These are phyloP conservation scores for Brotula barbata DNA, from an alignment of 2,797 vertebrate genomes.

Conservation along the genomic window DNA sequence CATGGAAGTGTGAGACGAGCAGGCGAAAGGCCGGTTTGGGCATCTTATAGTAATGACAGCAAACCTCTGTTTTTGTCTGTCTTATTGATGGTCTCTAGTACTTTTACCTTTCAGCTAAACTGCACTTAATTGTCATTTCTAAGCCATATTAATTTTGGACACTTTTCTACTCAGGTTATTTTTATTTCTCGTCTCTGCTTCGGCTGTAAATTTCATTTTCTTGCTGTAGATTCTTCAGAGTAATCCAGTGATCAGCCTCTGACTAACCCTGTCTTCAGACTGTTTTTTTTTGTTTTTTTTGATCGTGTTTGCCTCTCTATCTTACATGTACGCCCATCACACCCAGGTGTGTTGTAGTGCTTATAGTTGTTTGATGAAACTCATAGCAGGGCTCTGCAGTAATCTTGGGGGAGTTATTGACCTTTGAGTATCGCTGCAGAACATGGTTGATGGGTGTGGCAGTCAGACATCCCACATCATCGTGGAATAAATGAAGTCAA, in stretches of 20 bases:
- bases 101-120: slow-evolving; percentile 27
- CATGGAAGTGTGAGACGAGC: slow-evolving; percentile 52
- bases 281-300: slow-evolving; percentile 25
- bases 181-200: slow-evolving; percentile 35
- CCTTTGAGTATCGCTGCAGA: slow-evolving; percentile 4
- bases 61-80: background rate
- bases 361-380: background rate
- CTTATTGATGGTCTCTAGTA: slow-evolving; percentile 12
- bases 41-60: no score
- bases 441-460: background rate
- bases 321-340: background rate
- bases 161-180: slow-evolving; percentile 18
- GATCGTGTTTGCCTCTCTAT: slow-evolving; percentile 7
- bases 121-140: slow-evolving; percentile 29
- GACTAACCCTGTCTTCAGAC: no score
- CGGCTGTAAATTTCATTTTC: slow-evolving; percentile 27
- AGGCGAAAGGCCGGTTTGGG: slow-evolving; percentile 50
- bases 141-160: slow-evolving; percentile 26
- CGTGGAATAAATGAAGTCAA: background rate
- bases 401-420: background rate
- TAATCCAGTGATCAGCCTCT: slow-evolving; percentile 11
- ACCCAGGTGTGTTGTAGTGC: background rate
- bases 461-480: background rate
- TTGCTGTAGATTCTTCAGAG: no score
- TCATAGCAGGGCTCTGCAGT: no score